Conservation (phyloP, 1,140 invertebrate genomes). For the Caerostris extrusa region DNA sequence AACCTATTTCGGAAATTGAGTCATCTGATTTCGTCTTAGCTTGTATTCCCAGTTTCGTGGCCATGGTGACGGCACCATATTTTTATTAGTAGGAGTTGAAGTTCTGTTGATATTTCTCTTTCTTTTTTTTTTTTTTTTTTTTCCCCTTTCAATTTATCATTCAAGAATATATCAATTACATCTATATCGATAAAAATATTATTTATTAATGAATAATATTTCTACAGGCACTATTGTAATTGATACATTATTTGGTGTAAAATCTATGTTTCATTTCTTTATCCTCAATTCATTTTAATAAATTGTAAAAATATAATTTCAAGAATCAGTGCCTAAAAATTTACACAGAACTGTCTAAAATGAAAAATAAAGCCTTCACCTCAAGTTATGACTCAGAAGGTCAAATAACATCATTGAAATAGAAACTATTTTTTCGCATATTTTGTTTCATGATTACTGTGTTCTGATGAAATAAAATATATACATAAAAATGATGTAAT, state of each 20-base stretch:
- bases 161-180: no score
- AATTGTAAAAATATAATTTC: background rate
- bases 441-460: background rate
- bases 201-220: no score
- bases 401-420: background rate
- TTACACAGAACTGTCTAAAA: background rate
- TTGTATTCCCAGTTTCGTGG: constrained; percentile 31
- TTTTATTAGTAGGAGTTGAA: constrained; percentile 30
- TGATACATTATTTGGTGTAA: no score
- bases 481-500: constrained; percentile 22
- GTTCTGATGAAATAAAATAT: background rate
- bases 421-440: background rate
- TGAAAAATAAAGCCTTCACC: background rate
- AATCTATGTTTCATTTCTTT: background rate
- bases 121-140: no score
- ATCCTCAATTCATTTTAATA: background rate
- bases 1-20: constrained; percentile 36
- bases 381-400: background rate
- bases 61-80: constrained; percentile 62
- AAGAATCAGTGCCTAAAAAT: background rate
- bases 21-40: constrained; percentile 49
- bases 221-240: no score
- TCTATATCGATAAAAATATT: no score
- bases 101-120: background rate
- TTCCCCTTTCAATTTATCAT: no score